These are phyloP conservation scores for Anastrepha obliqua DNA, from an alignment of 1,140 invertebrate species.

Conservation along the genomic window DNA sequence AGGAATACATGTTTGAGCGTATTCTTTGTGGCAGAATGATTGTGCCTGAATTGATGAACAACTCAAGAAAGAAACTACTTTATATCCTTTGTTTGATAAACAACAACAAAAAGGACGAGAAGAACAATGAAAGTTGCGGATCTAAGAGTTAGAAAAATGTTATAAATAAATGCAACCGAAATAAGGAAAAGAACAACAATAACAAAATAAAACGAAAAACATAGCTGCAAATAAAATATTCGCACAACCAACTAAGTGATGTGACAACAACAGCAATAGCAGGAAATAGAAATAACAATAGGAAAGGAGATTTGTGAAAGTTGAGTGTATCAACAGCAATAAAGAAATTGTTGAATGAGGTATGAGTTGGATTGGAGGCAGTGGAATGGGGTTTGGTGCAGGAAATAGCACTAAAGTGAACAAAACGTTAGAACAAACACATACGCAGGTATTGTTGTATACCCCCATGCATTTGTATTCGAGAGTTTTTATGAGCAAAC, in stretches of 20 bases:
- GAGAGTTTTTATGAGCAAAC: too few relatives aligned
- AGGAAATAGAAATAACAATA: neutral
- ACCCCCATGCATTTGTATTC: too few relatives aligned
- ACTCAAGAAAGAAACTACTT: conserved; percentile 30
- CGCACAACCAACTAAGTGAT: neutral
- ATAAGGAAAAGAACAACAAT: neutral
- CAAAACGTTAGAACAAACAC: neutral
- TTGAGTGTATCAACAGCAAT: conserved; percentile 13
- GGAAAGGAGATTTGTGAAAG: neutral
- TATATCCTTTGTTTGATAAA: neutral
- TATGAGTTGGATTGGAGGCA: neutral
- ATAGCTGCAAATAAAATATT: neutral
- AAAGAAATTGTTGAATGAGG: neutral
- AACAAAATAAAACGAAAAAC: neutral
- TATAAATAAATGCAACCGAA: conserved; percentile 15
- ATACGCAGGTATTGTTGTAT: neutral
- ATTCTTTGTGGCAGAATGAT: neutral
- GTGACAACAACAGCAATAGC: neutral
- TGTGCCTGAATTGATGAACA: conserved; percentile 45
- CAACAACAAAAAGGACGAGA: neutral
- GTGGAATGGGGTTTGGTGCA: neutral
- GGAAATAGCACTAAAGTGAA: conserved; percentile 17
- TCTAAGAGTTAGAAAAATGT: neutral
- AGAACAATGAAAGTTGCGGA: neutral
- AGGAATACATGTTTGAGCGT: neutral